Base-by-base conservation (phyloP, 2,113 vertebrate genomes). In the Cephalopholis sonnerati region DNA sequence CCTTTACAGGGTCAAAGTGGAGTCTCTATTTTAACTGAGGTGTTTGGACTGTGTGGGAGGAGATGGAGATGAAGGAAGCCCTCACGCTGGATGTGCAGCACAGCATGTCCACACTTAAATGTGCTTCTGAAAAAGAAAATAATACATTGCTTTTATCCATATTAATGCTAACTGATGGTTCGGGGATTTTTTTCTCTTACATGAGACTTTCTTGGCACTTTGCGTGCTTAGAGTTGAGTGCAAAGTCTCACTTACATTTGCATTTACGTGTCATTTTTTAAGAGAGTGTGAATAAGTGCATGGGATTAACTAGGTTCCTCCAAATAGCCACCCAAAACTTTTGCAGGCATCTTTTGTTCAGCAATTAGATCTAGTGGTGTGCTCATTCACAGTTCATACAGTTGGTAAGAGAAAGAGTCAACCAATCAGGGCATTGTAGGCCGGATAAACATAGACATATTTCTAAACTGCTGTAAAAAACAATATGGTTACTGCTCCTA, bases 11-110 rank as follows among this genome's bases (percentile, higher is more conserved):
- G 54, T 83, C 24, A 64, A 79, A 50, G 53, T 16, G 44, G 17
- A 50, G 51, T 54, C 39, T 72, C 17, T 6, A 22, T 51, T 78
- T 46, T 11, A 20, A 16, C 53, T 55, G 61, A 50, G 58, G 61
- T 77, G 71, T 85, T 58, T 29, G 24, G 36, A 68, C 27, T 48
- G 53, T 32, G 62, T 72, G 54, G 59, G 65, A 66, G 32, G 44
- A 77, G 51, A 16, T 36, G 13, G 29, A 72, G 25, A 9, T 32
- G 16, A 10, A 25, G n/a, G 11, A 72, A 63, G 32, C 64, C 58
- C 22, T 6, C 41, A 61, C 5, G 5, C 44, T 55, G 18, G 61
- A 15, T 27, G 4, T 41, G 71, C 72, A 54, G 25, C 13, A 12
- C n/a, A 67, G 24, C 1, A 51, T n/a, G 7, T 53, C 16, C 7